Base-by-base conservation (phyloP, 64 coral and sea anemone species). In the Montipora cactus region DNA sequence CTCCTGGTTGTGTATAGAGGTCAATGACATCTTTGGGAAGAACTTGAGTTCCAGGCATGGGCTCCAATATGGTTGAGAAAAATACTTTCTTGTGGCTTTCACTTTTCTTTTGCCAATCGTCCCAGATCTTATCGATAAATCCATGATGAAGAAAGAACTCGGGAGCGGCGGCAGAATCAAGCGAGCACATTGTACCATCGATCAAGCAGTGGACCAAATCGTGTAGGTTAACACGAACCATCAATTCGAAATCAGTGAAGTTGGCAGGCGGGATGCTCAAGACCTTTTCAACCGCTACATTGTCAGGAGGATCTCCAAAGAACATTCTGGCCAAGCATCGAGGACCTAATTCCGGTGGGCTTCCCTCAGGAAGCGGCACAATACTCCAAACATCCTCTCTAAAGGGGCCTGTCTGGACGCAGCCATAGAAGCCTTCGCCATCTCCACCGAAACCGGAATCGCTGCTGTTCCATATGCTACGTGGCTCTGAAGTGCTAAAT, bases 351-450 rank as follows among this genome's bases (percentile, higher is more conserved):
- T 74, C 50, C 1, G 55, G 8, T 15, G 45, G 44, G 13, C 48
- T 73, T 47, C 81, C 76, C 1, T 67, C 82, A 13, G 87, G 81
- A 28, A 89, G 93, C 55, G 91, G 88, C n/a, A 89, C 76, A 6
- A 96, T 4, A 23, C 53, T 77, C 95, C 95, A 96, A 15, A 55
- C 74, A 14, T 52, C 48, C 57, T 96, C 67, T 77, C 89, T 87
- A 19, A 96, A 96, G 25, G 92, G 87, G 2, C 95, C 95, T 14
- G 87, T 78, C 67, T 94, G 81, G 9, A 96, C 95, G 76, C 95
- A 96, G 2, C 44, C 11, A 13, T 37, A 74, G 1, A 64, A 0
- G 44, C 44, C 75, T 11, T 4, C 20, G 0, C 95, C 95, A 47
- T 96, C 87, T 2, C 95, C 95, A 1, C 95, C 92, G 4, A 96